Percentiles rank a stretch among this genome's conserved stretches.
Conservation (phyloP, 2,113 vertebrate genomes). For the Diadophis punctatus region DNA sequence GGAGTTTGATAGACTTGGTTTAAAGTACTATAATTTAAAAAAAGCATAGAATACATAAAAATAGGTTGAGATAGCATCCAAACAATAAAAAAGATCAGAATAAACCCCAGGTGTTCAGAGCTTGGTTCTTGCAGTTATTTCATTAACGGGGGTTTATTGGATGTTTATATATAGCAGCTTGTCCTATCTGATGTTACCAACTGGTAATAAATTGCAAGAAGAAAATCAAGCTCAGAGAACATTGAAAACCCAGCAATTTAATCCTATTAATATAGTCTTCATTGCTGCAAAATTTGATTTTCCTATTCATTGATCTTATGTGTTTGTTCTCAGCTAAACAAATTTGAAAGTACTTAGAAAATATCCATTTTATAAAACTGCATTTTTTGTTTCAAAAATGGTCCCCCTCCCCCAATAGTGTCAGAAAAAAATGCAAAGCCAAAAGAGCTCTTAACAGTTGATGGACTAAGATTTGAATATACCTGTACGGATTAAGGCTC, state of each 20-base stretch:
- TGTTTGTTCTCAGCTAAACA: not conserved
- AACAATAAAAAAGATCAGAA: not conserved
- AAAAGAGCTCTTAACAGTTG: not conserved
- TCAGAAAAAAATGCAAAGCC: not conserved
- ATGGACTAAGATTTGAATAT: no score
- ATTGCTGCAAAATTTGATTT: not conserved
- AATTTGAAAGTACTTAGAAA: not conserved
- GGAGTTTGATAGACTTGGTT: no score
- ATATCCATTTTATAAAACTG: not conserved
- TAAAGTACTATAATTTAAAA: not conserved
- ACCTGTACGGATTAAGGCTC: not conserved
- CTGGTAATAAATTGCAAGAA: not conserved
- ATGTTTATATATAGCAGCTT: not conserved
- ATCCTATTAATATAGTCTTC: not conserved
- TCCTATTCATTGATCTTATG: not conserved
- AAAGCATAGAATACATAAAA: not conserved
- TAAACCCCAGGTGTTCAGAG: not conserved
- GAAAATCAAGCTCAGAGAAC: not conserved
- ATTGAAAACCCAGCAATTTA: not conserved
- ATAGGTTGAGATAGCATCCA: not conserved
- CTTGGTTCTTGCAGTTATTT: not conserved
- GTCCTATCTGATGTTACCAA: not conserved
- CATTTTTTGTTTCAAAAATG: not conserved
- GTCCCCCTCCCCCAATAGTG: not conserved
- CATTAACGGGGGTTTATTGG: not conserved